Base-by-base conservation (phyloP, 2,888 invertebrate genomes). In the Geophilus truncorum region DNA sequence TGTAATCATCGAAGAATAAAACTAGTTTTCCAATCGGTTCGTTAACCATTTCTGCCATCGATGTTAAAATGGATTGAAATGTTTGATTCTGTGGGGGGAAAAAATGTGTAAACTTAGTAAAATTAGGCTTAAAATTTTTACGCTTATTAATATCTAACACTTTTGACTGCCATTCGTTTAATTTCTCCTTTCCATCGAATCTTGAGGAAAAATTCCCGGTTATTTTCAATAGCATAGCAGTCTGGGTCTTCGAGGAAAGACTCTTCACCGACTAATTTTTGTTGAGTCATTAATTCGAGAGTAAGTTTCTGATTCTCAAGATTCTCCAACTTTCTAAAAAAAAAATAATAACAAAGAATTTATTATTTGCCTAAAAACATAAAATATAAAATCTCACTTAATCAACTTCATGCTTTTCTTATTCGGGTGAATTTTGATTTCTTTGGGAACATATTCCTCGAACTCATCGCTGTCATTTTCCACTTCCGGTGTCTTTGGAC, bases 71-170 rank as follows among this genome's bases (percentile, higher is more conserved):
- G 1, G 12, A 0, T 0, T 51, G 78, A n/a, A 81, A 81, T 1
- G 30, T 10, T 62, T 78, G 78, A 32, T 21, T 78, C 78, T 81
- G 34, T n/a, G n/a, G n/a, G n/a, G n/a, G n/a, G n/a, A n/a, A n/a
- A n/a, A n/a, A n/a, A n/a, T n/a, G n/a, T n/a, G n/a, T 45, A 10
- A 25, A 45, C 9, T 21, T 21, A 28, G 0, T 0, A 78, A 36
- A 78, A 23, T 28, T 9, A 36, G n/a, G n/a, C n/a, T n/a, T n/a
- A n/a, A n/a, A n/a, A n/a, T n/a, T 34, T 78, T 34, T 34, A 12
- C 7, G 0, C n/a, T 45, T 25, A 21, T 1, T 51, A 3, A 32
- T 9, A 40, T 78, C 77, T 0, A 30, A 78, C 80, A 40, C 18
- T 77, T 77, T 51, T 80, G 45, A 80, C 77, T 6, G 23, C 3